Evolutionary conservation across 2,797 vertebrate species (phyloP).

Genomic region (Telmatherina bonti): DNA sequence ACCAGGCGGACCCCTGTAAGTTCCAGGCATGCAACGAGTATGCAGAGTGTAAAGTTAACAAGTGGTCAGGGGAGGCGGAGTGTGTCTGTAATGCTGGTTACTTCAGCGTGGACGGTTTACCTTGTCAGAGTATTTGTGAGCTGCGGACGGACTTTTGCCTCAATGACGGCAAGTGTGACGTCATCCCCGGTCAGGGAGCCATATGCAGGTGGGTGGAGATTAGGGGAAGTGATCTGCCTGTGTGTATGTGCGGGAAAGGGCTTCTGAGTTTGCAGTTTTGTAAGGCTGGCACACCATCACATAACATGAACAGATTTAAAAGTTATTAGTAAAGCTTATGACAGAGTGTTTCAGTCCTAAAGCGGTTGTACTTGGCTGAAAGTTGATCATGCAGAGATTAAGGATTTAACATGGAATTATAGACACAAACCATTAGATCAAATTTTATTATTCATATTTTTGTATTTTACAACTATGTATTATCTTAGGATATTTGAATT

Average conservation of each 20-base stretch:
- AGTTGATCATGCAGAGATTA: not conserved
- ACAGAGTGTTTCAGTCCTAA: not conserved
- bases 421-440: slow-evolving; percentile 6
- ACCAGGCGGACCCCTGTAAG: slow-evolving; percentile 94
- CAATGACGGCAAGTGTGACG: slow-evolving; percentile 97
- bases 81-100: slow-evolving; percentile 94
- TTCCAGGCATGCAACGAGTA: slow-evolving; percentile 98
- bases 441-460: slow-evolving; percentile 15
- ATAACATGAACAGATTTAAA: slow-evolving; percentile 34
- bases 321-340: not conserved
- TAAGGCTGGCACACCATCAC: slow-evolving; percentile 2
- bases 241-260: slow-evolving; percentile 10
- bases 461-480: slow-evolving; percentile 25
- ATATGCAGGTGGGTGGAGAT: slow-evolving; percentile 91
- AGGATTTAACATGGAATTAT: not conserved
- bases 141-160: slow-evolving; percentile 93
- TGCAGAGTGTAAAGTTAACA: slow-evolving; percentile 92
- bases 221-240: slow-evolving; percentile 25
- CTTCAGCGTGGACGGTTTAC: slow-evolving; percentile 90
- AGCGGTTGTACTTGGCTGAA: not conserved
- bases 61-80: slow-evolving; percentile 93
- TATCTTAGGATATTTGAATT: not conserved
- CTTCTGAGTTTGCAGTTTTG: slow-evolving; percentile 36
- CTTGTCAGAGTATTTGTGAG: slow-evolving; percentile 95
- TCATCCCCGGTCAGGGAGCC: slow-evolving; percentile 93